These are phyloP conservation scores for Papilio helenus DNA, from an alignment of 1,140 invertebrate species.

Conservation along the genomic window DNA sequence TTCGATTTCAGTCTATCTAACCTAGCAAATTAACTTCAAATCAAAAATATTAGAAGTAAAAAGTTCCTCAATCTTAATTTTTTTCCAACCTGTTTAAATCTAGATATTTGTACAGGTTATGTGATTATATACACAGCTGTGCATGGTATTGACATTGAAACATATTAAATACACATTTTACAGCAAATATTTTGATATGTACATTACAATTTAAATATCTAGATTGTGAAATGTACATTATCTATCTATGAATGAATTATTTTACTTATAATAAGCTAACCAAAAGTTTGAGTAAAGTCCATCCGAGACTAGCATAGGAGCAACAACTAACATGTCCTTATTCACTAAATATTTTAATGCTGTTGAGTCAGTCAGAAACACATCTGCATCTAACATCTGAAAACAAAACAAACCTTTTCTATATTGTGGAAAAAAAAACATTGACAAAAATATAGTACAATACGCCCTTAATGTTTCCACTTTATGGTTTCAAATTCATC, in stretches of 20 bases:
- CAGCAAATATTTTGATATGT: background rate
- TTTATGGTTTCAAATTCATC: too few relatives aligned
- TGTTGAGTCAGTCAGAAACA: conserved; percentile 89
- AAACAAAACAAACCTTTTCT: conserved; percentile 60
- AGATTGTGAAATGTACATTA: background rate
- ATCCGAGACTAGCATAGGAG: conserved; percentile 94
- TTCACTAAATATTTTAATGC: conserved; percentile 88
- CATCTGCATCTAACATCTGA: conserved; percentile 95
- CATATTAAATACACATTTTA: background rate
- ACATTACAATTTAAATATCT: background rate
- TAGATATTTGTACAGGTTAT: too few relatives aligned
- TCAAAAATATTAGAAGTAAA: too few relatives aligned
- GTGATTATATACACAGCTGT: background rate
- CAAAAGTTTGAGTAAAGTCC: conserved; percentile 98
- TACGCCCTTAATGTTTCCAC: too few relatives aligned
- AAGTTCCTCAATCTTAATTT: too few relatives aligned
- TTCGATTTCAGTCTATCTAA: too few relatives aligned
- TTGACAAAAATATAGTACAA: background rate
- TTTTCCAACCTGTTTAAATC: too few relatives aligned
- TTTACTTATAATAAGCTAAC: conserved; percentile 74
- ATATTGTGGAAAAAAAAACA: conserved; percentile 15
- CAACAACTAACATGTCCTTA: conserved; percentile 86
- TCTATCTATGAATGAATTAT: background rate
- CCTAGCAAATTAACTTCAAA: too few relatives aligned
- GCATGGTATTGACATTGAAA: background rate